Percentiles rank a stretch among this genome's conserved stretches.
phyloP scores from a whole-genome alignment of 2,797 vertebrate species.

The Remorina albescens region DNA sequence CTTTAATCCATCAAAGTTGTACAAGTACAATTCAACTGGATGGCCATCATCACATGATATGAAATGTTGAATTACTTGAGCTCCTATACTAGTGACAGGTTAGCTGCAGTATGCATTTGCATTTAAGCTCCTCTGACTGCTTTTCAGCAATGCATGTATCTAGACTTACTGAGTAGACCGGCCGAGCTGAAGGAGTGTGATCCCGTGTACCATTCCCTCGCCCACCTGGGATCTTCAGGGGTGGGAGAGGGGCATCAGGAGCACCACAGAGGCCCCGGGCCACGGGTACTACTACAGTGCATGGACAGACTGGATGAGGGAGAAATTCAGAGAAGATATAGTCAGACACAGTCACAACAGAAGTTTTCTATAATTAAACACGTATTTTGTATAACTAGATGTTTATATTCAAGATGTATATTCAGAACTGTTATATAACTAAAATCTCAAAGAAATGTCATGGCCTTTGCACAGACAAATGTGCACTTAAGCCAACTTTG shows the following conservation, averaged over 20 bases:
- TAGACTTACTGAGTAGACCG: constrained; percentile 84
- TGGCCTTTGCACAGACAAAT: neutral
- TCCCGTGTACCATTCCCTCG: constrained; percentile 99
- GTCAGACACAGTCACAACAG: neutral
- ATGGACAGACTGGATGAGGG: constrained; percentile 79
- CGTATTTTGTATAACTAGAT: neutral
- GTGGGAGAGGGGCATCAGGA: constrained; percentile 99
- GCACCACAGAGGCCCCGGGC: constrained; percentile 98
- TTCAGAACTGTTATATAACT: neutral
- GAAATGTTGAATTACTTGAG: constrained; percentile 12
- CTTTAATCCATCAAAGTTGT: neutral
- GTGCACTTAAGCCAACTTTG: neutral
- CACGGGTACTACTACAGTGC: constrained; percentile 88
- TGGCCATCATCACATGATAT: constrained; percentile 39
- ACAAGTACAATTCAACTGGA: neutral
- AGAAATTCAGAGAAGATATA: neutral
- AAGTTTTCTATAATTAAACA: neutral
- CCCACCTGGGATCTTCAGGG: constrained; percentile 99
- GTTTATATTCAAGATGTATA: too few species aligned
- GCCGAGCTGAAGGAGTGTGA: constrained; percentile 97
- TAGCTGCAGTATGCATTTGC: neutral
- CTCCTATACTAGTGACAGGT: neutral
- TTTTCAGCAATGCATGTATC: neutral
- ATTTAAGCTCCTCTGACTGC: neutral
- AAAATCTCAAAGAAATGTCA: neutral